Evolutionary conservation across 2,113 vertebrate genomes (phyloP), one percentile per base, ranked within the genome.

Genomic region (Xiphophorus maculatus): DNA sequence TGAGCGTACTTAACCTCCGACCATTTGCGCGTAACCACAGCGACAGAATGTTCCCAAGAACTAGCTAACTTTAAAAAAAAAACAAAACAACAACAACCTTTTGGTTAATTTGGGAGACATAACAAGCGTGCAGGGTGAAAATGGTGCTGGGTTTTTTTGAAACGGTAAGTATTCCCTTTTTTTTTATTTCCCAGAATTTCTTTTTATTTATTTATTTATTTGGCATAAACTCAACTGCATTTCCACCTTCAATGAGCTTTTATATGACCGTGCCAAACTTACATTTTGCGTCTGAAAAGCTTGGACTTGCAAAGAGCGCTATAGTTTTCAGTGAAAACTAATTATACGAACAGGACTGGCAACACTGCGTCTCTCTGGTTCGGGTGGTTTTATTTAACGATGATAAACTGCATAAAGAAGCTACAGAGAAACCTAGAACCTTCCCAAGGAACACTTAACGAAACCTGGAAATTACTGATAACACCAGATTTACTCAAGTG

Each of bases 151-250:
- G 14, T 63, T 37, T 28, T 28, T 28, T 65, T 15, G 27, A 42
- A 80, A 8, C 22, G 54, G 81, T 84, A 68, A 73, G 68, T 72
- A 27, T 62, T 62, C 27, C 28, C 6, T 48, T 48, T 28, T 28
- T 48, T 28, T 48, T 48, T 19, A 19, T 17, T 48, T 48, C 17
- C 17, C 5, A 48, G 14, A 4, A 17, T 48, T 48, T 48, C 17
- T 19, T 48, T 48, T 48, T n/a, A n/a, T n/a, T 48, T 14, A 4
- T 48, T 19, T 19, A 48, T 42, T 42, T 42, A 42, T 42, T 42
- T 15, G 14, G 15, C 19, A 17, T 17, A 48, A 48, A 19, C 44
- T 19, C 44, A 48, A 17, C 42, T 14, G 14, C 44, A 48, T 48
- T 19, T 19, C 44, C 44, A 48, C 17, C 4, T 48, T 48, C 44